Evolutionary conservation across 2,113 vertebrate genomes (phyloP), one percentile per base, ranked within the genome.

Genomic region (Sapajus apella): DNA sequence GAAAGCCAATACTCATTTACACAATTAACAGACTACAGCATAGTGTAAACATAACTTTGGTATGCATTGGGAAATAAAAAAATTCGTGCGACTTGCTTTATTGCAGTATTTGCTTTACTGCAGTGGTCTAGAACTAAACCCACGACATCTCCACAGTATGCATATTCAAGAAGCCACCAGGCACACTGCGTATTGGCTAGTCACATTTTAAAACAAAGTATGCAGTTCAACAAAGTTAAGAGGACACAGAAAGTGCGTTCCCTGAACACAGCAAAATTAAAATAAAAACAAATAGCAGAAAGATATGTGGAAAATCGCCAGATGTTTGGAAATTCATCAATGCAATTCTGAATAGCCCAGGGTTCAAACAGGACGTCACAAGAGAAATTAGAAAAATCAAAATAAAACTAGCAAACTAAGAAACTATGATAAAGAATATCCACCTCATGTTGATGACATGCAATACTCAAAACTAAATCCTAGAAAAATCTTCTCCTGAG

Each of bases 231-330:
- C 61, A 95, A 75, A 82, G 37, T 76, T 84, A 93, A 43, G 58
- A 52, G 25, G 35, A 58, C 25, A 66, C 4, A 72, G 4, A 77
- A 70, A 91, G 18, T 66, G 66, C 30, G 43, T 85, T 68, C 21
- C 81, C 87, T 86, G 68, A 77, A 25, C 72, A 86, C 50, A 87
- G 43, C 17, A 27, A 87, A 90, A 79, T 45, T 50, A 93, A 86
- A 83, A n/a, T 27, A 58, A 85, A 91, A 91, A 92, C 45, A 35
- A 95, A 84, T 1, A 72, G 68, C 4, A 30, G 37, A 94, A 61
- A 70, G 37, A 66, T 11, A 73, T 30, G n/a, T 87, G 85, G 70
- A 83, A 97, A 97, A 68, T 52, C 68, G 45, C 68, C 45, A 94
- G 83, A 43, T 82, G 70, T 86, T 17, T 82, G n/a, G 27, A 93